Base-by-base conservation (phyloP, 2,888 invertebrate genomes). In the Saturnia japonica region DNA sequence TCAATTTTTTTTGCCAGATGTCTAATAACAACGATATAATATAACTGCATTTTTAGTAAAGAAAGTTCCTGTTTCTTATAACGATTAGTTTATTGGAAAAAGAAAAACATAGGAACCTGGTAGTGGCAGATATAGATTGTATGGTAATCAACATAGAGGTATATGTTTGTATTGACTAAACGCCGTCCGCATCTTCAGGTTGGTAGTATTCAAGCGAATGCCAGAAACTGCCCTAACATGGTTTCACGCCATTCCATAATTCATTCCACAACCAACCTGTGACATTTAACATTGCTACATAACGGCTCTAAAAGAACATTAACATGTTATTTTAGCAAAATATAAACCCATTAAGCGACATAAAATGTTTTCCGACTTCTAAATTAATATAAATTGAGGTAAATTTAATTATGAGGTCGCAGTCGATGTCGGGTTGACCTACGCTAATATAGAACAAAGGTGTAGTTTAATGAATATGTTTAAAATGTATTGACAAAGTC, bases 341-440 rank as follows among this genome's bases (percentile, higher is more conserved):
- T 66, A 68, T 28, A 74, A 75, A 72, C 74, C 77, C 77, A 80
- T 80, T 79, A 77, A 68, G 34, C 60, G 68, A 69, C 69, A 72
- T 71, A 74, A 77, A 81, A 76, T 71, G 72, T 68, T 80, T 77
- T 69, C 73, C 71, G 68, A 54, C 76, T 71, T 60, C 74, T 64
- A 78, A 82, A 82, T 83, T 79, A 81, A 82, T 79, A 84, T 81
- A 81, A 83, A 85, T 81, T 79, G 78, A 75, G 62, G 74, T 70
- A 72, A 71, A 74, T 78, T 77, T 79, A 79, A 80, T 81, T 77
- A 80, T n/a, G 72, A 64, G 74, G 69, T 66, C 75, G 76, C 72
- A 75, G 77, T 69, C 73, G 68, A 67, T 66, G 42, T 19, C 60
- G 19, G 14, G 67, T 14, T 19, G 47, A 19, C 62, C 45, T 45